Percentiles rank a stretch among this genome's conserved stretches.
phyloP scores from a whole-genome alignment of 1,140 invertebrate genomes.

The Mesaphorura yosii region DNA sequence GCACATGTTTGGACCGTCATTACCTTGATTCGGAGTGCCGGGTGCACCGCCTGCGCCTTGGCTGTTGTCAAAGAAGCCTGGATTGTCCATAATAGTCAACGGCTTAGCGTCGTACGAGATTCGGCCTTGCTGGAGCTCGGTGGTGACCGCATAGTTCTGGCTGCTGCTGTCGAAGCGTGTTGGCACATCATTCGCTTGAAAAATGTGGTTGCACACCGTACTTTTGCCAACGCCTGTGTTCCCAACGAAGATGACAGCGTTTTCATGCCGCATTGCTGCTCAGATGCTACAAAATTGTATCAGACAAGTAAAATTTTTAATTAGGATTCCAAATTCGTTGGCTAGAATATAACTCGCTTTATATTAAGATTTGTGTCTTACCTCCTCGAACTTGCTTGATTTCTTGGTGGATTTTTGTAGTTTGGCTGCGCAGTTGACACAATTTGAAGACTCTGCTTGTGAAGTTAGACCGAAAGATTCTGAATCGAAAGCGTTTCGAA shows the following conservation, averaged over 20 bases:
- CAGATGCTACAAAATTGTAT: too few species aligned
- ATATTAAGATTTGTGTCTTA: too few species aligned
- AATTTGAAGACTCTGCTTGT: too few species aligned
- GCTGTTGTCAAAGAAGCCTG: slow-evolving; percentile 2
- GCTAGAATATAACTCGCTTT: too few species aligned
- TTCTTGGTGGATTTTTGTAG: too few species aligned
- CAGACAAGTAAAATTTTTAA: too few species aligned
- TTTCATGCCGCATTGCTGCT: background rate
- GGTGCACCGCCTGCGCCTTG: too few species aligned
- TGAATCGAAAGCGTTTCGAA: too few species aligned
- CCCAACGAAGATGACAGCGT: slow-evolving; percentile 2
- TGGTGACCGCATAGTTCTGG: background rate
- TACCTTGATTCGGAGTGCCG: background rate
- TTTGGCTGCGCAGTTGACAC: too few species aligned
- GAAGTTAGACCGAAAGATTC: too few species aligned
- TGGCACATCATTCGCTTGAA: background rate
- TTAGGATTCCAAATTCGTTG: too few species aligned
- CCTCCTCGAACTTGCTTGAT: too few species aligned
- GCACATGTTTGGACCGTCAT: slow-evolving; percentile 8
- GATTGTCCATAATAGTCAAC: background rate
- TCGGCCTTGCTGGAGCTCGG: background rate
- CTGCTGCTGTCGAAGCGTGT: background rate
- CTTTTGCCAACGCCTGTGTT: slow-evolving; percentile 6
- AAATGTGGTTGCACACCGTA: slow-evolving; percentile 4
- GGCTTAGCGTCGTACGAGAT: background rate